A percentile compares a stretch with the other conserved stretches of the same genome.
phyloP scores from a whole-genome alignment of 2,888 invertebrate species.

The Pandemis cinnamomeana region DNA sequence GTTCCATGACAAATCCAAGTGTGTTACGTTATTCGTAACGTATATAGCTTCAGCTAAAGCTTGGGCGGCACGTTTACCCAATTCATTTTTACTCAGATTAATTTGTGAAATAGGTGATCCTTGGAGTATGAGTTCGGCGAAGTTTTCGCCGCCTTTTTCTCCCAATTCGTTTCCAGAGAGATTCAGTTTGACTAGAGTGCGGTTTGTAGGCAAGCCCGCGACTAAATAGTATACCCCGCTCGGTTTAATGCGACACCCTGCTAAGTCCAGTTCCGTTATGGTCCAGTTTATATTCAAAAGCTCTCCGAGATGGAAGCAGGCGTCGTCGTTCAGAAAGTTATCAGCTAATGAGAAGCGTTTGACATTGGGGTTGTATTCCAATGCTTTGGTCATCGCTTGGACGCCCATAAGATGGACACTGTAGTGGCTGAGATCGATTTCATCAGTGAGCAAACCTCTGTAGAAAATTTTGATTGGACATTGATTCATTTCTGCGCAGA shows the following conservation, averaged over 20 bases:
- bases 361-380: slow-evolving; percentile 56
- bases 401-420: slow-evolving; percentile 54
- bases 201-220: slow-evolving; percentile 48
- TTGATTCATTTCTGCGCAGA: slow-evolving; percentile 57
- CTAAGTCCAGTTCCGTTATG: slow-evolving; percentile 54
- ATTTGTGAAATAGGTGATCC: slow-evolving; percentile 48
- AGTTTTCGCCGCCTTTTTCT: slow-evolving; percentile 53
- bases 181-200: slow-evolving; percentile 49
- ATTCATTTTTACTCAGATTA: slow-evolving; percentile 55
- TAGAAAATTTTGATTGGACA: slow-evolving; percentile 56
- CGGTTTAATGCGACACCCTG: slow-evolving; percentile 59
- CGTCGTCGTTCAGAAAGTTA: slow-evolving; percentile 58
- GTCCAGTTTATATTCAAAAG: slow-evolving; percentile 55
- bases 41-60: slow-evolving; percentile 54
- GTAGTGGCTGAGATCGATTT: slow-evolving; percentile 58
- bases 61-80: slow-evolving; percentile 49
- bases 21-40: slow-evolving; percentile 51
- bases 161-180: slow-evolving; percentile 55
- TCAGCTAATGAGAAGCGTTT: slow-evolving; percentile 53
- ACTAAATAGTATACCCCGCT: slow-evolving; percentile 53
- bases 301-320: slow-evolving; percentile 59
- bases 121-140: slow-evolving; percentile 50
- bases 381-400: slow-evolving; percentile 57
- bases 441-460: slow-evolving; percentile 48
- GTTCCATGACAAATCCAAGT: slow-evolving; percentile 60